Evolutionary conservation across 2,888 invertebrate species (phyloP).

Genomic region (Dryobotodes eremita): DNA sequence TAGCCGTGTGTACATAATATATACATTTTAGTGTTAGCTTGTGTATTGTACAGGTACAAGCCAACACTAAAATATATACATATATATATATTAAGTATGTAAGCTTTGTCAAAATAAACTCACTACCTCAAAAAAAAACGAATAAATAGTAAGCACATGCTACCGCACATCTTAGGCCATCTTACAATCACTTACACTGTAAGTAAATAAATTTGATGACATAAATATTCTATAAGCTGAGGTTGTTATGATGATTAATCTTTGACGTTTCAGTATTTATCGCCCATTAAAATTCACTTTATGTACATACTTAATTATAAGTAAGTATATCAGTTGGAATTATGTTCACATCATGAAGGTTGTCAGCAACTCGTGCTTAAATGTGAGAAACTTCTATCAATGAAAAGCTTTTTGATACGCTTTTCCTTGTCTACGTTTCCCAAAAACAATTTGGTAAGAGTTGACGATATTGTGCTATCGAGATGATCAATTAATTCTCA

Average conservation of each 20-base stretch:
- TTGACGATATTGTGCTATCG: not conserved
- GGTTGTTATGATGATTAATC: constrained; percentile 34
- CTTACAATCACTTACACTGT: not conserved
- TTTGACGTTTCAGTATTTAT: constrained; percentile 47
- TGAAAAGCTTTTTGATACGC: not conserved
- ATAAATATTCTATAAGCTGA: constrained; percentile 27
- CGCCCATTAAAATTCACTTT: constrained; percentile 32
- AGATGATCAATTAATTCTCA: constrained; percentile 2
- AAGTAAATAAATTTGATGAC: constrained; percentile 23
- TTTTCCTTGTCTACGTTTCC: not conserved
- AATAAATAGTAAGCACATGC: not conserved
- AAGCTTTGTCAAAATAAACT: not conserved
- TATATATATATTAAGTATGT: not conserved
- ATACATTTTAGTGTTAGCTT: too few species aligned
- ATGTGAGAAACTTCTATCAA: not conserved
- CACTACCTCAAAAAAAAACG: not conserved
- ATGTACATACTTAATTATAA: constrained; percentile 26
- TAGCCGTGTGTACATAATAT: too few species aligned
- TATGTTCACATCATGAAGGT: constrained; percentile 41
- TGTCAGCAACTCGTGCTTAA: not conserved
- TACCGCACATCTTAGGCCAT: not conserved
- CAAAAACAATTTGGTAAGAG: not conserved
- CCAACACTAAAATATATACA: too few species aligned
- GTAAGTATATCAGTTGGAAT: constrained; percentile 27
- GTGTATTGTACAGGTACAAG: too few species aligned